Evolutionary conservation across 2,797 vertebrate species (phyloP), one percentile per base, ranked within the genome.

Genomic region (Alectoris magna): DNA sequence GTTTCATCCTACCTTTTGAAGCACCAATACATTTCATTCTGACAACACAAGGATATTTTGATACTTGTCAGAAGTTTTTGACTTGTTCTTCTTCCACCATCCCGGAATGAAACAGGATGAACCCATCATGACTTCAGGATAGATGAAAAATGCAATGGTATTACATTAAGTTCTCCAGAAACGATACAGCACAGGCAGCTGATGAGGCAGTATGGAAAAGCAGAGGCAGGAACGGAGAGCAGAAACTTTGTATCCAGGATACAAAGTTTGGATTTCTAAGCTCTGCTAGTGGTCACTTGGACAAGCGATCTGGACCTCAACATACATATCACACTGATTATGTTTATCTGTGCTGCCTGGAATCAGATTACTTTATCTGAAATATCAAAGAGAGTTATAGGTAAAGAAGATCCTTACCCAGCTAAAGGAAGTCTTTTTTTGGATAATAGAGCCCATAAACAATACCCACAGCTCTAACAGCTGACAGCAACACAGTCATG

Each of bases 41-140:
- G 87, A 92, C 88, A 95, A 78, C 72, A 83, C 2, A 24, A 92
- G 73, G 85, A 88, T 76, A 86, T 85, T 92, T 86, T 73, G 56
- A 87, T 91, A 82, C 84, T 82, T 92, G 73, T 94, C 85, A 88
- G 73, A 82, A 9, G 19, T 41, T 93, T 94, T 90, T 90, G 80
- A 91, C 83, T 93, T 87, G 71, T 87, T 91, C 92, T 95, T 73
- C 63, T 66, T 93, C 88, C 43, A 63, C 68, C 56, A 83, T 59
- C 51, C 78, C 43, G 70, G 34, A 93, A 90, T 60, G 69, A 91
- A 95, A 84, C 68, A 79, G 67, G 78, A 84, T 88, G 81, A 95
- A 84, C 31, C 29, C 53, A 87, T 84, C 88, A 93, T 90, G 71
- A 44, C 31, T 84, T 82, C 46, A 84, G 82, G 86, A 90, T 68